phyloP scores from a whole-genome alignment of 2,888 invertebrate species.

The Sesia bembeciformis region DNA sequence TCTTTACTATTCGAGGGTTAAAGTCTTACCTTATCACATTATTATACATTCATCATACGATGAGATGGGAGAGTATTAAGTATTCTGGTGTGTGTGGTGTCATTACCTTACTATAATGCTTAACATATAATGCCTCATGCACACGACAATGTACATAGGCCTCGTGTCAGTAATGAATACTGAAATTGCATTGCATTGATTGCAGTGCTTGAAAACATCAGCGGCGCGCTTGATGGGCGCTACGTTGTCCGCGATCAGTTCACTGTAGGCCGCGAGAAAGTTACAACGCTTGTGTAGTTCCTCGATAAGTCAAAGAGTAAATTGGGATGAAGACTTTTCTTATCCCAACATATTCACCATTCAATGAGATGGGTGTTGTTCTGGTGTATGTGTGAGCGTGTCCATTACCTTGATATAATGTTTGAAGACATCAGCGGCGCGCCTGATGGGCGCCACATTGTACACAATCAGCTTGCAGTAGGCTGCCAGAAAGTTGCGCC shows the following conservation, averaged over 20 bases:
- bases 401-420: conserved; percentile 91
- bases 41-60: neutral
- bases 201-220: conserved; percentile 85
- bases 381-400: neutral
- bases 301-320: conserved; percentile 61
- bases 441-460: conserved; percentile 94
- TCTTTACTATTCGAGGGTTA: too few species aligned
- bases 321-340: too few species aligned
- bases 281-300: too few species aligned
- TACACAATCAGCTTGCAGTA: conserved; percentile 99
- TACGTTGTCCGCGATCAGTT: too few species aligned
- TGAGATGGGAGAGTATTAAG: neutral
- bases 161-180: too few species aligned
- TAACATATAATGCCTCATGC: too few species aligned
- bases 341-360: neutral
- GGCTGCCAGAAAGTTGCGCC: conserved; percentile 95
- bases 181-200: too few species aligned
- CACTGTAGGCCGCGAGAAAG: too few species aligned
- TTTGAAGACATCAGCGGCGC: conserved; percentile 96
- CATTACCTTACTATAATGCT: conserved; percentile 91
- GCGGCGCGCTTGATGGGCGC: too few species aligned
- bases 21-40: too few species aligned
- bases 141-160: too few species aligned
- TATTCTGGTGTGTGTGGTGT: neutral
- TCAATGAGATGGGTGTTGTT: neutral